Evolutionary conservation across 2,113 vertebrate species (phyloP).

Genomic region (Pseudorectes ferrugineus): DNA sequence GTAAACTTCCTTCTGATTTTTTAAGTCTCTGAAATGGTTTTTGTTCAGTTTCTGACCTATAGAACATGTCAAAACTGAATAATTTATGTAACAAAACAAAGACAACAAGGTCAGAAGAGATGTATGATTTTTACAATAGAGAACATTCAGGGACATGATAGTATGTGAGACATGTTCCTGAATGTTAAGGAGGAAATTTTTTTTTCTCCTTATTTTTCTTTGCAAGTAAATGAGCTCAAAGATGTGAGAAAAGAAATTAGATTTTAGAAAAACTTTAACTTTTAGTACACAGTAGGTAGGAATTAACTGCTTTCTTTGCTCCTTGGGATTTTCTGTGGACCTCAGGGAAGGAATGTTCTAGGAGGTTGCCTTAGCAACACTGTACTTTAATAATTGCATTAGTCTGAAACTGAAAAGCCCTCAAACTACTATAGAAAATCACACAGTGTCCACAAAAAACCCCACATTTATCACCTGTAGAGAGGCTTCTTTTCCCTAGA

Average conservation of each 20-base stretch:
- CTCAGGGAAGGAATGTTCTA: background rate
- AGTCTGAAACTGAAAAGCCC: background rate
- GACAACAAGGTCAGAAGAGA: conserved; percentile 62
- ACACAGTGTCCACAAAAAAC: background rate
- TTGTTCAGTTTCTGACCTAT: conserved; percentile 51
- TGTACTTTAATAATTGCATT: conserved; percentile 7
- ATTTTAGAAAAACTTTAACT: background rate
- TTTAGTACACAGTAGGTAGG: background rate
- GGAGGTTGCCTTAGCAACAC: conserved; percentile 18
- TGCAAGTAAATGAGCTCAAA: conserved; percentile 54
- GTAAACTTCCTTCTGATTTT: conserved; percentile 26
- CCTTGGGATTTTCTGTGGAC: background rate
- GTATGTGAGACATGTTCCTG: conserved; percentile 38
- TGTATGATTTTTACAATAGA: conserved; percentile 50
- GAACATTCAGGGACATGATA: conserved; percentile 51
- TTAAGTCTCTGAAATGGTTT: conserved; percentile 31
- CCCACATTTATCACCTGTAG: background rate
- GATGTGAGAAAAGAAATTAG: conserved; percentile 13
- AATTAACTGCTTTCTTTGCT: background rate
- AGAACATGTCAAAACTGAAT: conserved; percentile 49
- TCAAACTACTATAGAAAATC: background rate
- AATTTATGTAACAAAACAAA: conserved; percentile 71
- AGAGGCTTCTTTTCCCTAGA: background rate
- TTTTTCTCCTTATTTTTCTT: conserved; percentile 29
- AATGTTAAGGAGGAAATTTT: conserved; percentile 39